Base-by-base conservation (phyloP, 2,113 vertebrate species). In the Aix galericulata region DNA sequence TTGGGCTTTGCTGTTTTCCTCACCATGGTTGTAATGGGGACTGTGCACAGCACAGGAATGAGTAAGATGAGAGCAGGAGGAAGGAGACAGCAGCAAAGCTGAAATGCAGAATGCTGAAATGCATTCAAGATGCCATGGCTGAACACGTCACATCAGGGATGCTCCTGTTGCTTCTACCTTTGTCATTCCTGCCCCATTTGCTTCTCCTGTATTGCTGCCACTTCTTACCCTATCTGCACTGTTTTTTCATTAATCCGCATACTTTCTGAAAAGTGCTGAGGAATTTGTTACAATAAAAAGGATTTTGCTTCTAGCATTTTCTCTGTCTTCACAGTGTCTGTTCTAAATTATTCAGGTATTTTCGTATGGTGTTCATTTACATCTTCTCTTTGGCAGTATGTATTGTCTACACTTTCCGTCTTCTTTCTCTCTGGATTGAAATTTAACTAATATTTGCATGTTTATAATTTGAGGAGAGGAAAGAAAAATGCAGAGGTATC, bases 1-100 rank as follows among this genome's bases (percentile, higher is more conserved):
- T 76, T 14, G 62, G 16, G 10, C 56, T 92, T 94, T 93, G 66
- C 86, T 17, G 88, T 88, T 96, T 90, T 78, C 82, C n/a, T 94
- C 77, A 68, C 16, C 8, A 20, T 2, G 63, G n/a, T 81, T 86
- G 64, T 53, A 52, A 16, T 29, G 32, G 55, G 44, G 66, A 11
- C 20, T 31, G 31, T 1, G 2, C 44, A 25, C 34, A 79, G 38
- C 38, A 17, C 0, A 5, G 38, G 55, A 27, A 17, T 18, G 42
- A 0, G 42, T 73, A 40, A 64, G 82, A 68, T 18, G 42, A 78
- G 23, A 34, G 40, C 50, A 32, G 50, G 53, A 90, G 63, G 50
- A 40, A 69, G 71, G 34, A 76, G 69, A 34, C 1, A 1, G 52
- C 50, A 75, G 86, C 56, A 77, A 66, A 91, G n/a, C 17, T n/a